A percentile compares a stretch with the other conserved stretches of the same genome.
Conservation (phyloP, 1,140 invertebrate species). For the Drosophila watanabei region DNA sequence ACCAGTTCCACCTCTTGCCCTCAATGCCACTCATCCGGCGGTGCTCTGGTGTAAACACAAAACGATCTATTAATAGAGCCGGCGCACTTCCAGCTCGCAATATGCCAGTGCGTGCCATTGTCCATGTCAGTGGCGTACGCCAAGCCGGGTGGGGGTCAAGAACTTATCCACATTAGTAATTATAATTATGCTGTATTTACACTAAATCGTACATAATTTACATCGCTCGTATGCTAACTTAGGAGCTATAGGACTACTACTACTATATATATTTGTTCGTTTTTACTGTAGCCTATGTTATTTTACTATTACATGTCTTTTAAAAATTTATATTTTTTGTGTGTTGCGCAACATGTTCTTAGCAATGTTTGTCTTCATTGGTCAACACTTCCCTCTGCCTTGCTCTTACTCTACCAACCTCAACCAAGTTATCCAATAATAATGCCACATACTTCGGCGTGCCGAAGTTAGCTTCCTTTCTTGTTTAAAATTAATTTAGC, state of each 20-base stretch:
- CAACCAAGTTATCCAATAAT: too few species aligned
- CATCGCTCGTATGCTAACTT: background rate
- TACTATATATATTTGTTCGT: background rate
- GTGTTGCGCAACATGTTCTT: background rate
- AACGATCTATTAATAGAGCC: slow-evolving; percentile 65
- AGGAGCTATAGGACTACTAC: too few species aligned
- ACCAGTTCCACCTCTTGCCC: slow-evolving; percentile 47
- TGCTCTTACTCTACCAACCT: too few species aligned
- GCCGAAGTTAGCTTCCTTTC: too few species aligned
- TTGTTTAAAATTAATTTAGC: too few species aligned
- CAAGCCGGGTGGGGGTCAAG: background rate
- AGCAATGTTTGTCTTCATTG: background rate
- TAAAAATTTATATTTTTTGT: background rate
- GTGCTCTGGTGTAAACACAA: slow-evolving; percentile 44
- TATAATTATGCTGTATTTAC: background rate
- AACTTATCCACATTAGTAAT: background rate
- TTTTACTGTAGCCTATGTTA: background rate
- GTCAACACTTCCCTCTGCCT: background rate
- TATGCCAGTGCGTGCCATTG: slow-evolving; percentile 48
- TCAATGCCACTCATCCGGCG: slow-evolving; percentile 21
- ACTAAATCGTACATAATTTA: background rate
- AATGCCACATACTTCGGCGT: too few species aligned
- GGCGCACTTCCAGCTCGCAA: slow-evolving; percentile 32
- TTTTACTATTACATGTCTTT: background rate
- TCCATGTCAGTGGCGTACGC: slow-evolving; percentile 7